Evolutionary conservation across 2,113 vertebrate genomes (phyloP), one percentile per base, ranked within the genome.

Genomic region (Anthoscopus minutus): DNA sequence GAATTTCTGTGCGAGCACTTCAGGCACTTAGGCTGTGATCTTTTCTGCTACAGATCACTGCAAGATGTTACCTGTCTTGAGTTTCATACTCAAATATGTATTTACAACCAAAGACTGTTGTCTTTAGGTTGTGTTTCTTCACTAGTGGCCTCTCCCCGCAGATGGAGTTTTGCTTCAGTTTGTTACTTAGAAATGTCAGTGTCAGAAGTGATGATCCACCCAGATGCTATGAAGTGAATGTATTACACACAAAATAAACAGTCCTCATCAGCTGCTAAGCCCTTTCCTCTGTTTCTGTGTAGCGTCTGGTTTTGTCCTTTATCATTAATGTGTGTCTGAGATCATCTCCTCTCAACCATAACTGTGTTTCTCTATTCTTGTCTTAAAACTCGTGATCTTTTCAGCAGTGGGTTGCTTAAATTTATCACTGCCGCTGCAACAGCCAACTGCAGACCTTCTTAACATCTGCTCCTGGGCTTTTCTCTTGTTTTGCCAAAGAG

Each of bases 381-480:
- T 81, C 74, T 80, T 62, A 56, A 70, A 82, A 73, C 23, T 71
- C 48, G 6, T 61, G 38, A 30, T 92, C 42, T 83, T 48, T 86
- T 77, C 44, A 60, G 40, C 64, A 73, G 25, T 71, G 44, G 13
- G 35, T 77, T 91, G 45, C 56, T 78, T 56, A 37, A 80, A 83
- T 86, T 73, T 62, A n/a, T 89, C 31, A 40, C 58, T 48, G 31
- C 76, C 93, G 51, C 77, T 79, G 78, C 62, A 85, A 13, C 47
- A 86, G 38, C 81, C 25, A 60, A 45, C 35, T 88, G 54, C 70
- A 61, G 73, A 45, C 61, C 38, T 79, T 84, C 78, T 61, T 74
- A 79, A 54, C 88, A 62, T 96, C 79, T 77, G 72, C 91, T 94
- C 50, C 53, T 91, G 94, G 89, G 81, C 70, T 88, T 69, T 91